These are phyloP conservation scores for Micromussa lordhowensis DNA, from an alignment of 92 coral and sea anemone genomes.

Conservation along the genomic window DNA sequence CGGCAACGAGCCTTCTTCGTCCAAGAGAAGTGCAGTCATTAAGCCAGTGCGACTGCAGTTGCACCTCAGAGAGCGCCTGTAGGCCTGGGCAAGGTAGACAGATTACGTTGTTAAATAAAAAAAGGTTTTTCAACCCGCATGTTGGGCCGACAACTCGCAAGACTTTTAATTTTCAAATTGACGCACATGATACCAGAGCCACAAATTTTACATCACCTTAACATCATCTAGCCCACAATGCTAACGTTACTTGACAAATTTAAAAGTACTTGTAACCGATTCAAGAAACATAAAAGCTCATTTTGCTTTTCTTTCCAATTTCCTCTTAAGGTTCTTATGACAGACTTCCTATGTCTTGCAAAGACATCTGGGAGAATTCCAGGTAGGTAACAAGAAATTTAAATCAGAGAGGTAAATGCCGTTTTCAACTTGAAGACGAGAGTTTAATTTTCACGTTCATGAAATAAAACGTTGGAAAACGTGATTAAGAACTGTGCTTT, in stretches of 20 bases:
- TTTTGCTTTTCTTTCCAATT: not conserved
- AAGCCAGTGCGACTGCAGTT: slow-evolving; percentile 49
- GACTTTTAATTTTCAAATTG: no score
- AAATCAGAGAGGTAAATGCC: not conserved
- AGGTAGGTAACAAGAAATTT: slow-evolving; percentile 26
- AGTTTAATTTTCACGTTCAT: not conserved
- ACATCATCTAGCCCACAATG: no score
- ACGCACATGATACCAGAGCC: no score
- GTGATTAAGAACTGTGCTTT: no score
- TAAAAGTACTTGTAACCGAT: no score
- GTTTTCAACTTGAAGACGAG: no score
- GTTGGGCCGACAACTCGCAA: no score
- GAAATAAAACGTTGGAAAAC: no score
- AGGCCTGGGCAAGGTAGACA: slow-evolving; percentile 32
- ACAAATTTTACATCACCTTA: no score
- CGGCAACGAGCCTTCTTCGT: not conserved
- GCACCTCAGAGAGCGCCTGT: slow-evolving; percentile 53
- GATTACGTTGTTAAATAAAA: no score
- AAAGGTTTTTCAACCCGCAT: not conserved
- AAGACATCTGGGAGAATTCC: slow-evolving; percentile 55
- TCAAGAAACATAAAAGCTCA: no score
- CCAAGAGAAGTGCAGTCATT: slow-evolving; percentile 21
- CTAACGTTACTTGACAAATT: no score
- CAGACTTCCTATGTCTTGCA: slow-evolving; percentile 59
- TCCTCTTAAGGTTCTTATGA: slow-evolving; percentile 24